Evolutionary conservation across 2,888 invertebrate genomes (phyloP).

Genomic region (Allacma fusca): DNA sequence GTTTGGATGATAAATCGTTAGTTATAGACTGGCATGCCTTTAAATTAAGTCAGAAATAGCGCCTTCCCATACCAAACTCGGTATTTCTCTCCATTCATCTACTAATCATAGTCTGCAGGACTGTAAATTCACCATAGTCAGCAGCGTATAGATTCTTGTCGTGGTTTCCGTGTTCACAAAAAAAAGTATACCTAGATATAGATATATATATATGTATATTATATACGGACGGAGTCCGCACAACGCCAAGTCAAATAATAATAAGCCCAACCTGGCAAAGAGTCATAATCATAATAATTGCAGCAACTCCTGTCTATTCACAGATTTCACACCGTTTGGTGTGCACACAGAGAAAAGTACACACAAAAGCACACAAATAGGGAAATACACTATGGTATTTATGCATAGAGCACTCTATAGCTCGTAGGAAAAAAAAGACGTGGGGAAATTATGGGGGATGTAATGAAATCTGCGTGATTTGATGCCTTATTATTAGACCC

Average conservation of each 20-base stretch:
- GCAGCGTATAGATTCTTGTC: too few species aligned
- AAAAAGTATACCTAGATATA: too few species aligned
- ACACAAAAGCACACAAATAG: too few species aligned
- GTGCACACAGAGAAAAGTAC: too few species aligned
- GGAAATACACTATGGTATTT: too few species aligned
- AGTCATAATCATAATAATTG: conserved; percentile 7
- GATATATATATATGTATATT: too few species aligned
- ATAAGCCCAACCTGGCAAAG: not conserved
- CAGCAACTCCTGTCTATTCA: not conserved
- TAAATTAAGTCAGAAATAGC: conserved; percentile 31
- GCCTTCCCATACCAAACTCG: conserved; percentile 18
- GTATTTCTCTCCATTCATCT: conserved; percentile 18
- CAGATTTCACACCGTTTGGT: not conserved
- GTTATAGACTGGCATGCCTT: conserved; percentile 21
- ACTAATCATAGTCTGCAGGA: conserved; percentile 11
- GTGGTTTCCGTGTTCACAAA: conserved; percentile 26
- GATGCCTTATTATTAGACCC: conserved; percentile 25
- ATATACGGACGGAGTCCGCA: too few species aligned
- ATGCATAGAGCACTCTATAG: too few species aligned
- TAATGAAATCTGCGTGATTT: conserved; percentile 35
- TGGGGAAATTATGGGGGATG: not conserved
- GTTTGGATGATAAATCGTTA: conserved; percentile 29
- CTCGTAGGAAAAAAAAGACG: too few species aligned
- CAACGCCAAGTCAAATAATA: too few species aligned
- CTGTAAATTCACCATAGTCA: too few species aligned